Evolutionary conservation across 2,113 vertebrate genomes (phyloP).

Genomic region (Pygoscelis adeliae): DNA sequence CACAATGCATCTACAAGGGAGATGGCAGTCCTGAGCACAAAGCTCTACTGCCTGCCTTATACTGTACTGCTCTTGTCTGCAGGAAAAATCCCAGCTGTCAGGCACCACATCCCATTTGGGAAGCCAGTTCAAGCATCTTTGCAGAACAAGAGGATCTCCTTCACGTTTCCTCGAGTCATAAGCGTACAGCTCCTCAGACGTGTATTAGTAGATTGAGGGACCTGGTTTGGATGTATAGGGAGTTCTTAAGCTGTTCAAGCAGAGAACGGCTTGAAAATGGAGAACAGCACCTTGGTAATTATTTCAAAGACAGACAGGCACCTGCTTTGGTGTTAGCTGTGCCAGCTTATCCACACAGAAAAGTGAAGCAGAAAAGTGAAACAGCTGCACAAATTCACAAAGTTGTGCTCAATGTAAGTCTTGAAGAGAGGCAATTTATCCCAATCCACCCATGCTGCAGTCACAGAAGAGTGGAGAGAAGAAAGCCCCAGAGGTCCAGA

Average conservation of each 20-base stretch:
- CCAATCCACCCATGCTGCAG: neutral
- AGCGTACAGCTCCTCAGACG: neutral
- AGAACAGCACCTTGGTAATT: neutral
- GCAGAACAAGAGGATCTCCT: neutral
- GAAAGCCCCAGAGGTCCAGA: neutral
- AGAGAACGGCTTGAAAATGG: neutral
- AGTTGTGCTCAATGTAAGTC: neutral
- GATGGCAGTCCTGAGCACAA: neutral
- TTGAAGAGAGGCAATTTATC: neutral
- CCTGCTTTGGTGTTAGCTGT: neutral
- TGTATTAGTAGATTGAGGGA: neutral
- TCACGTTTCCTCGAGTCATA: rapidly evolving
- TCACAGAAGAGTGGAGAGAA: neutral
- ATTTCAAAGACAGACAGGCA: neutral
- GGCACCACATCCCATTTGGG: neutral
- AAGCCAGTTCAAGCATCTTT: neutral
- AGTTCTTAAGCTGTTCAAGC: neutral
- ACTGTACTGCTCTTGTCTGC: neutral
- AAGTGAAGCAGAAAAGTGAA: neutral
- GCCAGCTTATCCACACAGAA: neutral
- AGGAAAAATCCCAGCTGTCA: neutral
- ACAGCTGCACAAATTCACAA: neutral
- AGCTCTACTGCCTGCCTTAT: neutral
- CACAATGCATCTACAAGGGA: neutral
- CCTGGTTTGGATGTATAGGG: neutral